phyloP scores from a whole-genome alignment of 2,797 vertebrate species.

The Myiotriccus ornatus region DNA sequence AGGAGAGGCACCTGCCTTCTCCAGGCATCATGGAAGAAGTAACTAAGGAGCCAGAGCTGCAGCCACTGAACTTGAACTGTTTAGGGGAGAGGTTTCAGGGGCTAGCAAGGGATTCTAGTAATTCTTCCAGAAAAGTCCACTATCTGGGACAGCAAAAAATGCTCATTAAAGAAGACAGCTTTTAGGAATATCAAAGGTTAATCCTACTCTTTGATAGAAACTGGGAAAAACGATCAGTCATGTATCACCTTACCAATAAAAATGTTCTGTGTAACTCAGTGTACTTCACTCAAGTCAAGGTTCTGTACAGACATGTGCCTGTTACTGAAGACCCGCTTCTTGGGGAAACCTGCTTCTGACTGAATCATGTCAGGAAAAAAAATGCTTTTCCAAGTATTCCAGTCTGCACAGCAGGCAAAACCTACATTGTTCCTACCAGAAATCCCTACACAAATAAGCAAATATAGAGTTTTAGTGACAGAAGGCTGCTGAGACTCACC shows the following conservation, averaged over 20 bases:
- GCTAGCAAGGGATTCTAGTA: background rate
- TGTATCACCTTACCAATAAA: background rate
- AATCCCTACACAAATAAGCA: background rate
- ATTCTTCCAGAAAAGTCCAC: background rate
- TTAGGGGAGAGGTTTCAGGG: background rate
- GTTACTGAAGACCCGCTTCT: background rate
- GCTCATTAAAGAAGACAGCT: background rate
- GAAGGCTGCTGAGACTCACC: constrained; percentile 74
- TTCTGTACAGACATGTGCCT: background rate
- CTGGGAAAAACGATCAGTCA: background rate
- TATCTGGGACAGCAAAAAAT: background rate
- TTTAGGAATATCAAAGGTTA: background rate
- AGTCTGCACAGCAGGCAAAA: background rate
- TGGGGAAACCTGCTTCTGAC: background rate
- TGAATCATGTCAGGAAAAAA: background rate
- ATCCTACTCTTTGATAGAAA: background rate
- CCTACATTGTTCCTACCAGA: background rate
- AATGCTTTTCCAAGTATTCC: background rate
- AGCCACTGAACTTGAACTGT: background rate
- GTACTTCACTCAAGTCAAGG: background rate
- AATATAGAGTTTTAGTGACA: background rate
- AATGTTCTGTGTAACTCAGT: background rate
- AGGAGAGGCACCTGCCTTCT: background rate
- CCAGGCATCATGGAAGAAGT: background rate
- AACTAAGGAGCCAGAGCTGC: background rate